Percentiles rank a stretch among this genome's conserved stretches.
These are phyloP conservation scores for Drosophila kikkawai DNA, from an alignment of 1,140 invertebrate genomes.

Conservation along the genomic window DNA sequence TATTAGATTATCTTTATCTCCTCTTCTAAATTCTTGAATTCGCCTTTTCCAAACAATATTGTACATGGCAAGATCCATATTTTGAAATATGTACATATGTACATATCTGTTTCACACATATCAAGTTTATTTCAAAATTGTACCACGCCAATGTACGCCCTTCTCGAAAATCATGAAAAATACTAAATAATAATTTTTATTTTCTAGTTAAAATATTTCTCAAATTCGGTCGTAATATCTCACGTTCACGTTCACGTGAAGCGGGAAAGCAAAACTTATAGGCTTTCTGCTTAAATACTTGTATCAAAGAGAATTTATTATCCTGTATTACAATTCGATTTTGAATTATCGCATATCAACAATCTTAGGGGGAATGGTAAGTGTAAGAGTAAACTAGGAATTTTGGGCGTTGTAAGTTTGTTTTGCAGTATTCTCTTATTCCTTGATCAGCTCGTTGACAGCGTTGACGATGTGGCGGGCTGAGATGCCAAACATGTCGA, in stretches of 20 bases:
- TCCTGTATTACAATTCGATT: conserved; percentile 20
- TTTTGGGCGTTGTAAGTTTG: conserved; percentile 11
- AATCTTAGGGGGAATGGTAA: conserved; percentile 21
- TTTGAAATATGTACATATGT: no score
- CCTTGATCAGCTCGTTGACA: conserved; percentile 88
- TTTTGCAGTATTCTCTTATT: conserved; percentile 72
- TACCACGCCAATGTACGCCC: no score
- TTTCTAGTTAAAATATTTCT: no score
- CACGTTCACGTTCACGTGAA: background rate
- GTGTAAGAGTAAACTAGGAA: conserved; percentile 1
- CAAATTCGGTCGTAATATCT: no score
- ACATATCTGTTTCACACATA: no score
- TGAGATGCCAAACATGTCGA: conserved; percentile 96
- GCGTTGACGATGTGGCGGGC: conserved; percentile 91
- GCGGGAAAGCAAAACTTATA: background rate
- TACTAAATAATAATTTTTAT: no score
- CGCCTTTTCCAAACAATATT: no score
- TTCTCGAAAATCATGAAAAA: no score
- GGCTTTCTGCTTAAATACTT: background rate
- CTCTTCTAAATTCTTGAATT: no score
- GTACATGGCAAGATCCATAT: no score
- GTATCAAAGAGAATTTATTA: conserved; percentile 41
- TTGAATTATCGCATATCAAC: conserved; percentile 9
- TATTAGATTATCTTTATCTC: no score
- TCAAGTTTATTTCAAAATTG: no score